A percentile compares a stretch with the other conserved stretches of the same genome.
Conservation (phyloP, 2,797 vertebrate genomes). For the Pteropus rufus region DNA sequence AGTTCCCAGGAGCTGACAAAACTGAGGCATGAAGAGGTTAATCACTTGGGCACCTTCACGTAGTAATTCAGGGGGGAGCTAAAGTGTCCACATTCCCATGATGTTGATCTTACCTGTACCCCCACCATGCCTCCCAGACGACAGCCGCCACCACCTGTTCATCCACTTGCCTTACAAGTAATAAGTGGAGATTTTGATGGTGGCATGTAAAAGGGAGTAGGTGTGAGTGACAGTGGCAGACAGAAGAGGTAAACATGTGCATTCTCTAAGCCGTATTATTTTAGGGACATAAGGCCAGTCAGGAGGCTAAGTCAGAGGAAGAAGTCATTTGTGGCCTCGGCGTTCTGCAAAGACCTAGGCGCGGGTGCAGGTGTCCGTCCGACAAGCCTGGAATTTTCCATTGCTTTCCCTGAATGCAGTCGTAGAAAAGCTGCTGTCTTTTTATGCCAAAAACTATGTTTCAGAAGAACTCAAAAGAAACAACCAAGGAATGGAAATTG, state of each 20-base stretch:
- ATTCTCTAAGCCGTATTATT: not conserved
- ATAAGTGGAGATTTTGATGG: not conserved
- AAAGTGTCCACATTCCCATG: not conserved
- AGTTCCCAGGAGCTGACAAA: conserved; percentile 10
- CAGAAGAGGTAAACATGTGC: not conserved
- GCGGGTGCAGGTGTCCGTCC: not conserved
- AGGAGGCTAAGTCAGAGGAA: not conserved
- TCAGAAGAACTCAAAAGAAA: not conserved
- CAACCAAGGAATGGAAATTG: not conserved
- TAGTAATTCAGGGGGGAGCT: not conserved
- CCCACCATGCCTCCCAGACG: not conserved
- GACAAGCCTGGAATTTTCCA: conserved; percentile 49
- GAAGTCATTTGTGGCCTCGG: not conserved
- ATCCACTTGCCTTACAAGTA: not conserved
- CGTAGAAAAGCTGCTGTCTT: not conserved
- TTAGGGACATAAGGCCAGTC: not conserved
- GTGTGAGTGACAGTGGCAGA: not conserved
- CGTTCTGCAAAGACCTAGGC: not conserved
- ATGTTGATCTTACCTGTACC: not conserved
- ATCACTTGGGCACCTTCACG: not conserved
- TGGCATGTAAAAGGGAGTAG: not conserved
- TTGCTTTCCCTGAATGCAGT: not conserved
- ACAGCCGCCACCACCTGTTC: not conserved
- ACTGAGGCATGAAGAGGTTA: not conserved
- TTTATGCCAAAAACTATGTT: conserved; percentile 9